Conservation (phyloP, 1,140 invertebrate species). For the Dendrolimus punctatus region DNA sequence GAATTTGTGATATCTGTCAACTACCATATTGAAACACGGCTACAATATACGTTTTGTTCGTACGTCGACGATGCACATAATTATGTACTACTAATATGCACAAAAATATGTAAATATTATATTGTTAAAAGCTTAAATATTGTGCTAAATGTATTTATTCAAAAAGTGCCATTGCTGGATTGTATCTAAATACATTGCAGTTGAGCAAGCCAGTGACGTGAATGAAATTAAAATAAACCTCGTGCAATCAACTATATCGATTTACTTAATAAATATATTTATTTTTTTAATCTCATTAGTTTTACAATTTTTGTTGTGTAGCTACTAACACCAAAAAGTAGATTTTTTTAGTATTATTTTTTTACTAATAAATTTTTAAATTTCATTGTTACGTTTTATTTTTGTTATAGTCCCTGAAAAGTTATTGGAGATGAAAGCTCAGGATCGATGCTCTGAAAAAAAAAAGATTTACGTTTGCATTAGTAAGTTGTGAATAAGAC, state of each 20-base stretch:
- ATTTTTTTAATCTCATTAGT: constrained; percentile 37
- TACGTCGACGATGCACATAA: too few relatives aligned
- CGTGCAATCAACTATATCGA: constrained; percentile 40
- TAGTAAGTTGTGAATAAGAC: too few relatives aligned
- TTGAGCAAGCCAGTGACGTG: too few relatives aligned
- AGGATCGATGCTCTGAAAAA: too few relatives aligned
- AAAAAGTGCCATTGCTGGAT: constrained; percentile 48
- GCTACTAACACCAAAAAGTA: constrained; percentile 68
- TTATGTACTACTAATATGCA: too few relatives aligned
- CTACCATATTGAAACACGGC: too few relatives aligned
- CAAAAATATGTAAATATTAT: too few relatives aligned
- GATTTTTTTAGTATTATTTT: constrained; percentile 44
- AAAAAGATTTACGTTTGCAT: too few relatives aligned
- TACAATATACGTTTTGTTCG: too few relatives aligned
- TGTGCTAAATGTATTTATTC: constrained; percentile 51
- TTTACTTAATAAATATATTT: constrained; percentile 53
- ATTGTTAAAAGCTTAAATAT: constrained; percentile 13
- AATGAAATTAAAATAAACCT: constrained; percentile 25
- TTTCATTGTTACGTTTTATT: constrained; percentile 25
- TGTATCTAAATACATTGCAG: not conserved
- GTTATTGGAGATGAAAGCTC: too few relatives aligned
- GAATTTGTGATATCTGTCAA: too few relatives aligned
- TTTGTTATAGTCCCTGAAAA: not conserved
- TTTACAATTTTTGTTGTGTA: constrained; percentile 46
- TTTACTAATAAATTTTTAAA: constrained; percentile 39